Base-by-base conservation (phyloP, 2,797 vertebrate genomes). In the Rhinogobio ventralis region DNA sequence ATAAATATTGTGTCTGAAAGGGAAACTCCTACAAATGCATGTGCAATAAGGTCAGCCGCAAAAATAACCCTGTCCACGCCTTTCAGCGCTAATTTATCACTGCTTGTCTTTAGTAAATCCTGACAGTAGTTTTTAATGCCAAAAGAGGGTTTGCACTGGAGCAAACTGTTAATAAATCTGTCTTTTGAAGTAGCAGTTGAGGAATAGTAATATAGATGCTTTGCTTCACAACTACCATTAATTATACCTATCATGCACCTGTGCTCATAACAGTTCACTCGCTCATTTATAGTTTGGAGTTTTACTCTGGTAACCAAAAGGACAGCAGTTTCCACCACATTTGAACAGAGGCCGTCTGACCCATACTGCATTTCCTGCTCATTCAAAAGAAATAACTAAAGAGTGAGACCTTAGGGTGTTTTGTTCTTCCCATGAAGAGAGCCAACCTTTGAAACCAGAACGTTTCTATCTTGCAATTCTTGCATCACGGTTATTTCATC, bases 401-500 rank as follows among this genome's bases (percentile, higher is more conserved):
- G 57, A 82, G 36, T 73, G 49, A 72, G 62, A 66, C 82, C 69
- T 62, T 25, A 39, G 73, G 80, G 81, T 67, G 84, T 39, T 33
- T 73, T 69, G 83, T 79, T 78, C 84, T 74, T n/a, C 11, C 20
- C 76, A 82, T 7, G 71, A 66, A 82, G 64, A 82, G 71, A 87
- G 72, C 69, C 36, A 74, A 66, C 64, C 45, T 66, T 55, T 88
- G 68, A 71, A 86, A 76, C 17, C 8, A 72, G 69, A 82, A 62
- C 3, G 25, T 49, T 83, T 81, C 68, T 57, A 68, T 84, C 80
- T 53, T 77, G 84, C 83, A 90, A 77, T 62, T 83, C 85, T 90
- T 90, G 86, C 89, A 87, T 90, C 89, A 90, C 75, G 36, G 62
- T 72, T 83, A 81, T 60, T 84, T 73, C 62, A 79, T 79, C 82